Evolutionary conservation across 2,113 vertebrate species (phyloP).

Genomic region (Mixornis gularis): DNA sequence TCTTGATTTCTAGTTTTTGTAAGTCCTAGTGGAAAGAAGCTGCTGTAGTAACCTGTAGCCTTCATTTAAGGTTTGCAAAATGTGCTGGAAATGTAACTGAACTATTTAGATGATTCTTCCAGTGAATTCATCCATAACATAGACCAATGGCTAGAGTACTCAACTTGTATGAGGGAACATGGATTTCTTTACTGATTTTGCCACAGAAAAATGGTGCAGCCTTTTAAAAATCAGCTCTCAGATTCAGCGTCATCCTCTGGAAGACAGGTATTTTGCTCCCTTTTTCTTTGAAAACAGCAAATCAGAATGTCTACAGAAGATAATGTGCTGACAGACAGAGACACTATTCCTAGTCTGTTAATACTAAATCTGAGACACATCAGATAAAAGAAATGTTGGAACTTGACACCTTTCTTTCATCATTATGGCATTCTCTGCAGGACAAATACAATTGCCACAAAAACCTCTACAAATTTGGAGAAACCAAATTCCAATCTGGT

Average conservation of each 20-base stretch:
- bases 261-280: not conserved
- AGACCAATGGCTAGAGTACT: not conserved
- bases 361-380: not conserved
- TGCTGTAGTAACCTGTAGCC: not conserved
- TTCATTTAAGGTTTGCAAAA: not conserved
- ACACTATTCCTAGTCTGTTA: not conserved
- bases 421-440: not conserved
- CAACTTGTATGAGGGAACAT: not conserved
- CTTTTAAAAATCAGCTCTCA: not conserved
- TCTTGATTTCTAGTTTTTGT: not conserved
- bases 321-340: not conserved
- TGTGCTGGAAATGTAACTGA: not conserved
- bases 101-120: not conserved
- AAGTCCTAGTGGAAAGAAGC: not conserved
- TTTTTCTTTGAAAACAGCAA: not conserved
- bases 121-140: not conserved
- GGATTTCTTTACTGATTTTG: not conserved
- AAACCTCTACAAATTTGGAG: not conserved
- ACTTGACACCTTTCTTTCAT: not conserved
- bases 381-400: not conserved
- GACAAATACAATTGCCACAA: not conserved
- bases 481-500: not conserved
- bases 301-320: not conserved
- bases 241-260: not conserved
- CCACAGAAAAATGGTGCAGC: not conserved